Evolutionary conservation across 2,888 invertebrate genomes (phyloP), one percentile per base, ranked within the genome.

Genomic region (Ochropleura plecta): DNA sequence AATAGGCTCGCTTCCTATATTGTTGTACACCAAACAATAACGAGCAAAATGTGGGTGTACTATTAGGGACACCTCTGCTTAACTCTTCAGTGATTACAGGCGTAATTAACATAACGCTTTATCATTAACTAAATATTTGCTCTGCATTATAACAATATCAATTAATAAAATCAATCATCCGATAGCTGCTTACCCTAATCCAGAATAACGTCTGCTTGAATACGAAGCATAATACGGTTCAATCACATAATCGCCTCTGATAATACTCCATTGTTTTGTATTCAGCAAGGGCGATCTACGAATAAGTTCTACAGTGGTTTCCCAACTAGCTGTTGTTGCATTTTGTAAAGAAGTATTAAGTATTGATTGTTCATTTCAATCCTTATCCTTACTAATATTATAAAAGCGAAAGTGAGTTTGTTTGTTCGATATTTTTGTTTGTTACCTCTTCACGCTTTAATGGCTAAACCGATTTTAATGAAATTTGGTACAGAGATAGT

Each of bases 181-280:
- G 66, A 46, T 9, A 49, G 44, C 57, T 79, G 57, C 42, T 62
- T 57, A 75, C 12, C 30, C 0, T 49, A 57, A 65, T 55, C 69
- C 57, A 18, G 2, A 60, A 70, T 59, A 49, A 70, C 14, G 9
- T 20, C 46, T 65, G 49, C 55, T 67, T 57, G 59, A 64, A 64
- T 55, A 46, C 66, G 20, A 16, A 30, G 63, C 49, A 64, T 78
- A 78, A 78, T 76, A 73, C 62, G 46, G 42, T 81, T 75, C 46
- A 67, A 79, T 86, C 63, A 64, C 66, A 55, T 86, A 86, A 85
- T 82, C 85, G 57, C 63, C 73, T 70, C 51, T 70, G 55, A 77
- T 85, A 82, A 67, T 75, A 77, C 72, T 44, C 75, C 9, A 73
- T 82, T 85, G 79, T 86, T 14, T 81, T 62, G 69, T 79, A 82